Evolutionary conservation across 2,113 vertebrate species (phyloP).

Genomic region (Marcusenius ussheri): DNA sequence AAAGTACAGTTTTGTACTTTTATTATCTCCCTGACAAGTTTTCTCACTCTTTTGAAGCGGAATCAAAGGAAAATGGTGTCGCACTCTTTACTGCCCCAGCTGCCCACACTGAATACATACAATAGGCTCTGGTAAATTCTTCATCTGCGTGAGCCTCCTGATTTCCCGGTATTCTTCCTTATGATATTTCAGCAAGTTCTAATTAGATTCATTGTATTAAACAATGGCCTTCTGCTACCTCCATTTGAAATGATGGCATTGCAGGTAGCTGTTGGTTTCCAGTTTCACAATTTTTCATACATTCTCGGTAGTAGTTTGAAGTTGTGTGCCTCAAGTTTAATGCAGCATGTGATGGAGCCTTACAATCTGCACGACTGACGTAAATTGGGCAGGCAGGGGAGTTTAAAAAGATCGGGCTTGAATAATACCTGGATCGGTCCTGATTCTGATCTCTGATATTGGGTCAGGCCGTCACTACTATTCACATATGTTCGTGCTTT

Average conservation of each 20-base stretch:
- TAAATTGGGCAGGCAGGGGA: background rate
- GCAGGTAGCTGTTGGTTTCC: background rate
- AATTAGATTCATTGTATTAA: background rate
- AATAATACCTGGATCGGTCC: background rate
- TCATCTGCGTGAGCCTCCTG: no score
- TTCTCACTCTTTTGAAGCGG: no score
- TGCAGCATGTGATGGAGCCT: background rate
- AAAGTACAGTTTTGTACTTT: no score
- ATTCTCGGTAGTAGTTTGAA: background rate
- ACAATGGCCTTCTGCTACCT: background rate
- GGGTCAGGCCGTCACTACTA: background rate
- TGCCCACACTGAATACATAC: background rate
- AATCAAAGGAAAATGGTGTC: no score
- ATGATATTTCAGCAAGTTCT: background rate
- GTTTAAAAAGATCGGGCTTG: background rate
- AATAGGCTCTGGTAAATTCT: background rate
- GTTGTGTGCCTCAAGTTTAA: background rate
- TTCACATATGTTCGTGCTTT: background rate
- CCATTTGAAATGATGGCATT: background rate
- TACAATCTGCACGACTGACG: background rate
- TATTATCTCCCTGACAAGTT: no score
- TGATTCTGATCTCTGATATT: background rate
- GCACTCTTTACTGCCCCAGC: no score
- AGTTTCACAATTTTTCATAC: background rate
- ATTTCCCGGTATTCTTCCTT: background rate